Conservation (phyloP, 2,113 vertebrate genomes). For the Smithornis capensis region DNA sequence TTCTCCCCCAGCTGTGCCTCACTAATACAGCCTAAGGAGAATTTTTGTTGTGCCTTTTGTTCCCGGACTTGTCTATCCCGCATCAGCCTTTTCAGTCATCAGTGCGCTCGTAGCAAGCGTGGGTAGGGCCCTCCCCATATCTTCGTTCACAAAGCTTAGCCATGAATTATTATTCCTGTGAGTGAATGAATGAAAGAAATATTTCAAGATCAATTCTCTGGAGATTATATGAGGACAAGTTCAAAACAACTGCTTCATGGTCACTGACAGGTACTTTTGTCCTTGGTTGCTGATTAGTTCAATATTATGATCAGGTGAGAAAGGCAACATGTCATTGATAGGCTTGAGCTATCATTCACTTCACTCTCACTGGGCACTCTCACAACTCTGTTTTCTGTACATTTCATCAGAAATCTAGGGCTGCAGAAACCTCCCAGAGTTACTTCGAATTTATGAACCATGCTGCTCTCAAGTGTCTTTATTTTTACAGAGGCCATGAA, state of each 20-base stretch:
- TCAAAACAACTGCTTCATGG: not conserved
- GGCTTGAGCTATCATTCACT: not conserved
- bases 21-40: no score
- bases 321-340: fast-evolving
- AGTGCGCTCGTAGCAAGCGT: no score
- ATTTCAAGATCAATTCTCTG: not conserved
- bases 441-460: not conserved
- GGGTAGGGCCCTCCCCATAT: no score
- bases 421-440: not conserved
- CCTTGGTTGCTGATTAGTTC: not conserved
- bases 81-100: no score
- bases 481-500: not conserved
- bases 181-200: not conserved
- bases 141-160: no score
- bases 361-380: not conserved
- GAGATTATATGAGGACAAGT: not conserved
- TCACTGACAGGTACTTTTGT: not conserved
- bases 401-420: not conserved
- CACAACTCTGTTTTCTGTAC: not conserved
- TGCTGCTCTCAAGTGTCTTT: not conserved
- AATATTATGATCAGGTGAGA: not conserved
- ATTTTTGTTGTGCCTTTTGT: no score
- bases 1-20: not conserved
- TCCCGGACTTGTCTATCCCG: no score
- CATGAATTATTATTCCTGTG: not conserved